phyloP scores from a whole-genome alignment of 2,888 invertebrate species.

The Caenorhabditis macrosperma region DNA sequence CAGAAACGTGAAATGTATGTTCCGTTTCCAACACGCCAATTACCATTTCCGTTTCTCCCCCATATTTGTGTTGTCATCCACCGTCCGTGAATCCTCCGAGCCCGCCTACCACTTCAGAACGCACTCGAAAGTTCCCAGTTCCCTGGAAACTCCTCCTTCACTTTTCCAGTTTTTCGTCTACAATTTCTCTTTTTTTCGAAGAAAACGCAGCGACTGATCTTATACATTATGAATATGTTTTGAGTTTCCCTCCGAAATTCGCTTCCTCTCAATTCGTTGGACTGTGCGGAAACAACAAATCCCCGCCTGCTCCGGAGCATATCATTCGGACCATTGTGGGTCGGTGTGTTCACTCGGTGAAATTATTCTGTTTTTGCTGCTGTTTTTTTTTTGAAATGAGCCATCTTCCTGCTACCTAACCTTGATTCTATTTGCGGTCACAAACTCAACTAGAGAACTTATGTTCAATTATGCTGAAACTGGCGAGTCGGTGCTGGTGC shows the following conservation, averaged over 20 bases:
- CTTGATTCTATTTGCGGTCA: constrained; percentile 7
- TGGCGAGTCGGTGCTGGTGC: background rate
- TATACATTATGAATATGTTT: constrained; percentile 55
- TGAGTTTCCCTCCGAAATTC: constrained; percentile 15
- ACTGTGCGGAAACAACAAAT: constrained; percentile 52
- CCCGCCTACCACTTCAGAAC: constrained; percentile 18
- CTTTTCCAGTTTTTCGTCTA: background rate
- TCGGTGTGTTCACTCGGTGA: constrained; percentile 10
- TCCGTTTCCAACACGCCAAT: constrained; percentile 18
- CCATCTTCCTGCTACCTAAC: constrained; percentile 4
- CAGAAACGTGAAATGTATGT: constrained; percentile 1
- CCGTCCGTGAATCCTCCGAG: background rate
- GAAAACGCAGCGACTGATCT: constrained; percentile 20
- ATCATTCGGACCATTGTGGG: constrained; percentile 22
- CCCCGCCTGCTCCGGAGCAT: constrained; percentile 32
- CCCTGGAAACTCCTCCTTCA: constrained; percentile 2
- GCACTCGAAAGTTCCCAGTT: constrained; percentile 20
- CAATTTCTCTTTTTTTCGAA: too few relatives aligned
- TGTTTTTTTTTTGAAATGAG: background rate
- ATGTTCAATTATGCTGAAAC: background rate
- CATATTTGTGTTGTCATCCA: background rate
- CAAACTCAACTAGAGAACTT: background rate
- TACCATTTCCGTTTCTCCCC: background rate
- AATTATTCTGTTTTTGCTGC: constrained; percentile 37
- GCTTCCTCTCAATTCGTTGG: constrained; percentile 11